Conservation (phyloP, 2,888 invertebrate species). For the Pammene fasciana region DNA sequence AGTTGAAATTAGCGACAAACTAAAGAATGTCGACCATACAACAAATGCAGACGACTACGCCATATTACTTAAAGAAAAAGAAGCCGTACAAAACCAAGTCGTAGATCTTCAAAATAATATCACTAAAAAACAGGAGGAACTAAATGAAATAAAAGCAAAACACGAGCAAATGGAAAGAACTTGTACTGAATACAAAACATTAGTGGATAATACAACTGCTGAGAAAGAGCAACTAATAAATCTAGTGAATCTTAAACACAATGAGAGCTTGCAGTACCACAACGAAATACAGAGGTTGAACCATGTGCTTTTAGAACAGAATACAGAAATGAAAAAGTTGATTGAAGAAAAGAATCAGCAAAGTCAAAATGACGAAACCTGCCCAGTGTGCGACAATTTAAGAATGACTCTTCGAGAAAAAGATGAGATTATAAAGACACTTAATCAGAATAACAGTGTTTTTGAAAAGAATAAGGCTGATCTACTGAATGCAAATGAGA, state of each 20-base stretch:
- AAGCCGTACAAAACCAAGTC: constrained; percentile 57
- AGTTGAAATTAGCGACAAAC: constrained; percentile 64
- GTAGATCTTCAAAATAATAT: constrained; percentile 55
- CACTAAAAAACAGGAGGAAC: constrained; percentile 56
- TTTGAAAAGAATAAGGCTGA: constrained; percentile 70
- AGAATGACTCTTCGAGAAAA: constrained; percentile 66
- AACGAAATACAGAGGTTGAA: constrained; percentile 92
- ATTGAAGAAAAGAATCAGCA: constrained; percentile 64
- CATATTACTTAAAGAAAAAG: constrained; percentile 63
- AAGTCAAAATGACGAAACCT: constrained; percentile 53
- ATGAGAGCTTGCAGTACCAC: constrained; percentile 93
- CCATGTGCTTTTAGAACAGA: constrained; percentile 82
- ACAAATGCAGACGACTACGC: constrained; percentile 62
- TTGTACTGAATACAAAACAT: constrained; percentile 60
- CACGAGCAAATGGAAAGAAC: constrained; percentile 56
- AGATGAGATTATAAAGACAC: constrained; percentile 65
- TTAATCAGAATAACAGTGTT: constrained; percentile 61
- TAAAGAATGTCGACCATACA: constrained; percentile 58
- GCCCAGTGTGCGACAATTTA: constrained; percentile 65
- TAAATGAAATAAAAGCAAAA: constrained; percentile 56
- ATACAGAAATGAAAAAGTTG: constrained; percentile 64
- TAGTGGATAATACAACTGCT: constrained; percentile 60
- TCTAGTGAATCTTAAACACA: constrained; percentile 90
- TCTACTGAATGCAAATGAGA: constrained; percentile 82
- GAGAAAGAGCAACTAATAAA: constrained; percentile 89